Evolutionary conservation across 2,113 vertebrate species (phyloP).

Genomic region (Ceyx margarethae): DNA sequence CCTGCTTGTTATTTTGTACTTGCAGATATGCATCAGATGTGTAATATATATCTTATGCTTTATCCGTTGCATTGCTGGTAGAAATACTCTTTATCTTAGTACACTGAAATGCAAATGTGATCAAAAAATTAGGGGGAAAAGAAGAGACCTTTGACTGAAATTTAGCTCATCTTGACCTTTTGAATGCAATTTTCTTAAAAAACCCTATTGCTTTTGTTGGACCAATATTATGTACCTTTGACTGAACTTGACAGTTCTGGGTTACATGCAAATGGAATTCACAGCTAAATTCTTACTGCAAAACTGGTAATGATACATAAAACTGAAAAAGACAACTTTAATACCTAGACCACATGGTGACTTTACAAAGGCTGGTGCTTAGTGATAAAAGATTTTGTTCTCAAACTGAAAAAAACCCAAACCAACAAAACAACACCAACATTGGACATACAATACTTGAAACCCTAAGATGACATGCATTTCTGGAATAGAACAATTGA

Average conservation of each 20-base stretch:
- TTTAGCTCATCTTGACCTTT: not conserved
- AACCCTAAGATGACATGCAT: not conserved
- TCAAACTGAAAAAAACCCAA: not conserved
- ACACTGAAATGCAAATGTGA: not conserved
- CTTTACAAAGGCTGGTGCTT: not conserved
- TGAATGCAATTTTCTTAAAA: not conserved
- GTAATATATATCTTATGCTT: not conserved
- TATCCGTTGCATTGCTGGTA: not conserved
- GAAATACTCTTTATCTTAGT: not conserved
- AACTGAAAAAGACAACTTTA: not conserved
- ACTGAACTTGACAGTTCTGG: not conserved
- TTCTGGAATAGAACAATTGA: not conserved
- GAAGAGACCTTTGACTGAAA: not conserved
- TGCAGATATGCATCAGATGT: not conserved
- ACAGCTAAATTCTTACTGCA: not conserved
- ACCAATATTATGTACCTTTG: not conserved
- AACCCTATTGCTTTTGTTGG: not conserved
- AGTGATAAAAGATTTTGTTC: not conserved
- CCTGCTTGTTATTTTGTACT: not conserved
- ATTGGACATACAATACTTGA: not conserved
- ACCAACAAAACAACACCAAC: not conserved
- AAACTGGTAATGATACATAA: not conserved
- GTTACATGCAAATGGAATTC: not conserved
- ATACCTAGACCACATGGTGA: not conserved
- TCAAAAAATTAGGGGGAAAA: not conserved